These are phyloP conservation scores for Empidonax traillii DNA, from an alignment of 2,113 vertebrate genomes.

Conservation along the genomic window DNA sequence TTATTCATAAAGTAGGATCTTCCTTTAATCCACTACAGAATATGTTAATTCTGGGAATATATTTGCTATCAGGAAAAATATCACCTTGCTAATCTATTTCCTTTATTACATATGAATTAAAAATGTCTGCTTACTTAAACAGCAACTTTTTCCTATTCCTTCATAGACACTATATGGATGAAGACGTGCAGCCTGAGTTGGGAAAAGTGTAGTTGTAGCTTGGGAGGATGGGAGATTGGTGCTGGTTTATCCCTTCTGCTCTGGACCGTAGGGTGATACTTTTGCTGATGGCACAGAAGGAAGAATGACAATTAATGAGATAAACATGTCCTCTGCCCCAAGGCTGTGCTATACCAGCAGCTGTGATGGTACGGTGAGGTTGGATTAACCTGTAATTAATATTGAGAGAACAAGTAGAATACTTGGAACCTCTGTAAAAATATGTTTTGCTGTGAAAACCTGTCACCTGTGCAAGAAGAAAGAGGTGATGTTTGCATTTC, in stretches of 20 bases:
- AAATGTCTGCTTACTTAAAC: neutral
- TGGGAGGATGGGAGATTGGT: neutral
- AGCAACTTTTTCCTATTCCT: neutral
- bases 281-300: neutral
- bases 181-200: neutral
- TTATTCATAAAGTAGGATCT: neutral
- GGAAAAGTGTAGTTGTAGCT: neutral
- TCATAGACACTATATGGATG: neutral
- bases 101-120: neutral
- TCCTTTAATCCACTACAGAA: neutral
- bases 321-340: neutral
- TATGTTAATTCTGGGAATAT: neutral
- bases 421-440: neutral
- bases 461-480: neutral
- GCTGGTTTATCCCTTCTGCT: neutral
- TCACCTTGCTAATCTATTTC: neutral
- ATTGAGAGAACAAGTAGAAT: neutral
- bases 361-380: neutral
- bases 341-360: neutral
- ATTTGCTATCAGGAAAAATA: neutral
- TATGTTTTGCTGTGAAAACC: neutral
- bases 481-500: neutral
- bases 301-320: neutral
- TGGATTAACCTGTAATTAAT: neutral
- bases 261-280: neutral